These are phyloP conservation scores for Morelia viridis DNA, from an alignment of 2,797 vertebrate genomes.

Conservation along the genomic window DNA sequence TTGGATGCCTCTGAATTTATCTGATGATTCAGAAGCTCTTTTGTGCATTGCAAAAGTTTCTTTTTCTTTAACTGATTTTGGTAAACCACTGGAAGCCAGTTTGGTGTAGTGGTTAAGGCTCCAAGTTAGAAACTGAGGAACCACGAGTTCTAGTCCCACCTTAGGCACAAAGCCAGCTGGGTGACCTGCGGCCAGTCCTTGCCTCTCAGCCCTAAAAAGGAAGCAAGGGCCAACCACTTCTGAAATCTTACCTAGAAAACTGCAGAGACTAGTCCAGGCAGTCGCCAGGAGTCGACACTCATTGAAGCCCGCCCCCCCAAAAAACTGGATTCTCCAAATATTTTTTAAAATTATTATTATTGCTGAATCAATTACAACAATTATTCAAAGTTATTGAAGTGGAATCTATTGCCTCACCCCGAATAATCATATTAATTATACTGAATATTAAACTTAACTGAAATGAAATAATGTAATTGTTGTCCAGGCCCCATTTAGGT, in stretches of 20 bases:
- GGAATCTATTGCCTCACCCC: background rate
- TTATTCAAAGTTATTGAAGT: background rate
- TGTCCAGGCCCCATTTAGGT: background rate
- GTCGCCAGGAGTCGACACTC: background rate
- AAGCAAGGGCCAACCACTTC: background rate
- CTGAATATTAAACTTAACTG: background rate
- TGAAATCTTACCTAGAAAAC: background rate
- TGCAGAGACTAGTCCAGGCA: background rate
- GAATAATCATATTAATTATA: background rate
- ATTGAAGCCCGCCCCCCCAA: background rate
- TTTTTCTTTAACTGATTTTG: no score
- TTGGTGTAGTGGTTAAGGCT: background rate
- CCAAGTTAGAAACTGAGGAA: background rate
- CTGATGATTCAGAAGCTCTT: no score
- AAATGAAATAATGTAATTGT: background rate
- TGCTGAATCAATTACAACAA: background rate
- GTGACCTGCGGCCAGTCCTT: background rate
- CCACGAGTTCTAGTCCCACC: background rate
- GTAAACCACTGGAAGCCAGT: background rate
- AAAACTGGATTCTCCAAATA: background rate
- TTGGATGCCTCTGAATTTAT: no score
- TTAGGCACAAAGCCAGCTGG: background rate
- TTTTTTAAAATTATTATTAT: background rate
- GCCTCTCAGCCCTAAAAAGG: background rate
- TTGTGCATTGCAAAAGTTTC: no score